Evolutionary conservation across 1,140 invertebrate genomes (phyloP).

Genomic region (Paramacrobiotus metropolitanus): DNA sequence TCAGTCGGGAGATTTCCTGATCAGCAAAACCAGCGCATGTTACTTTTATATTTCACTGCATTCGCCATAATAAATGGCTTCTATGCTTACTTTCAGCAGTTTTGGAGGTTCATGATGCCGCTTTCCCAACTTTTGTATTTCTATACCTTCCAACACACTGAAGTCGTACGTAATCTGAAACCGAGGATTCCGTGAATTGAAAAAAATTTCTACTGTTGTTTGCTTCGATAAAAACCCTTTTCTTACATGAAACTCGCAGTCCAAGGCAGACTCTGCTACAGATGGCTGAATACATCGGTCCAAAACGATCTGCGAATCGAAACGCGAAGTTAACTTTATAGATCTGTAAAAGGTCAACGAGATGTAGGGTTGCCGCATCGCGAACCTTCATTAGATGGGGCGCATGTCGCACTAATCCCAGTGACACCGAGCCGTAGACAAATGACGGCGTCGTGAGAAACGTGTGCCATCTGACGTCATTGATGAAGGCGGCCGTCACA

Average conservation of each 20-base stretch:
- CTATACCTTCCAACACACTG: background rate
- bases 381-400: background rate
- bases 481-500: background rate
- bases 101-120: no score
- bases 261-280: background rate
- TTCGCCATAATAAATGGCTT: no score
- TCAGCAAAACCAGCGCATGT: no score
- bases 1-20: background rate
- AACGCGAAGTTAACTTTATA: background rate
- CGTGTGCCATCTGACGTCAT: background rate
- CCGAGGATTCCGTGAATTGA: no score
- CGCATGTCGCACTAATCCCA: background rate
- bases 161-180: background rate
- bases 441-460: background rate
- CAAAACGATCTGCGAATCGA: background rate
- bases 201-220: no score
- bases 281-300: background rate
- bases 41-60: no score
- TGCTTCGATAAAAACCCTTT: background rate
- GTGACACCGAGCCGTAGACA: background rate
- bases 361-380: no score
- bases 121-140: no score
- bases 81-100: no score
- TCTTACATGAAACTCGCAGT: background rate
- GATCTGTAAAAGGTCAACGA: no score